Evolutionary conservation across 2,888 invertebrate genomes (phyloP).

Genomic region (Leucania comma): DNA sequence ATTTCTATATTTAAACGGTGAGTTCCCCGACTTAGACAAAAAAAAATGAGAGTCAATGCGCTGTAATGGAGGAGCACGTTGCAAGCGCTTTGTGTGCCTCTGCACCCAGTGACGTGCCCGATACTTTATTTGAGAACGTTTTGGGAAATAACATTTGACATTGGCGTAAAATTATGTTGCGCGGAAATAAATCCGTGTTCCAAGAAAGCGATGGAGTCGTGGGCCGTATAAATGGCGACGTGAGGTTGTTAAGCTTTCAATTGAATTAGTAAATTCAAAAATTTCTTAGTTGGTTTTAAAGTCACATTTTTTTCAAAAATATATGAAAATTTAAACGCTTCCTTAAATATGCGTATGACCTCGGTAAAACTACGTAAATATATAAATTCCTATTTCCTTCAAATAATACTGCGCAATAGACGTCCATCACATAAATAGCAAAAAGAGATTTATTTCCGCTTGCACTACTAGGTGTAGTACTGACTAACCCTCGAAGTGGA

Average conservation of each 20-base stretch:
- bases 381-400: too few species aligned
- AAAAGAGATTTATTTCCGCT: too few species aligned
- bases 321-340: too few species aligned
- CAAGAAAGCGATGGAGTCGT: slow-evolving; percentile 15
- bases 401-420: too few species aligned
- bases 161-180: slow-evolving; percentile 55
- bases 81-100: slow-evolving; percentile 62
- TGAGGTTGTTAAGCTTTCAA: not conserved
- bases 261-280: not conserved
- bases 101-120: slow-evolving; percentile 57
- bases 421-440: too few species aligned
- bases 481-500: too few species aligned
- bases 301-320: too few species aligned
- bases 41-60: slow-evolving; percentile 75
- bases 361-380: too few species aligned
- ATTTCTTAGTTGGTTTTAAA: too few species aligned
- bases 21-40: slow-evolving; percentile 56
- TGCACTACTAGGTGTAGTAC: too few species aligned
- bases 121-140: slow-evolving; percentile 48
- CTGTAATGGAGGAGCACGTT: slow-evolving; percentile 59
- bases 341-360: too few species aligned
- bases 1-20: slow-evolving; percentile 64
- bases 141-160: slow-evolving; percentile 63
- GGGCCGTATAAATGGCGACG: slow-evolving; percentile 2
- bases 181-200: slow-evolving; percentile 36